Conservation (phyloP, 2,113 vertebrate species). For the Oncorhynchus kisutch region DNA sequence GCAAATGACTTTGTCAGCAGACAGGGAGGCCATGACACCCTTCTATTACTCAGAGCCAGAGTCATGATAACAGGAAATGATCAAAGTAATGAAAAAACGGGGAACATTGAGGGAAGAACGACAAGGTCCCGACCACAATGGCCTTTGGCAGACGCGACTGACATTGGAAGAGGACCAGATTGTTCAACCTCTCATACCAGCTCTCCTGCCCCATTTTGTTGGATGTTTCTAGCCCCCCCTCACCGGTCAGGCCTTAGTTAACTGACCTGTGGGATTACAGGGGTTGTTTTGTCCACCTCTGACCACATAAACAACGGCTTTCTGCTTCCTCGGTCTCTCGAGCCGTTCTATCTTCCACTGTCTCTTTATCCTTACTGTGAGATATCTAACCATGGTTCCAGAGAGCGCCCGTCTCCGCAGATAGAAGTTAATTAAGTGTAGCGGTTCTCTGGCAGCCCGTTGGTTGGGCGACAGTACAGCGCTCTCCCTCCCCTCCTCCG, state of each 20-base stretch:
- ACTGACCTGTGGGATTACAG: no score
- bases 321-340: not conserved
- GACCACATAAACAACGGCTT: not conserved
- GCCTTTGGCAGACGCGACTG: not conserved
- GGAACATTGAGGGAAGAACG: not conserved
- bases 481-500: not conserved
- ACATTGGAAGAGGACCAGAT: not conserved
- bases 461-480: not conserved
- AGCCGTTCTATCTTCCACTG: not conserved
- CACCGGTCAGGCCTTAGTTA: no score
- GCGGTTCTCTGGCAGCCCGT: slow-evolving; percentile 33
- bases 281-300: not conserved
- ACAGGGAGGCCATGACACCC: not conserved
- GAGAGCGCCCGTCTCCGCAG: slow-evolving; percentile 30
- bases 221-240: not conserved
- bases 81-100: not conserved
- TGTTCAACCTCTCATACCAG: not conserved
- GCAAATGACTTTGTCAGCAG: not conserved
- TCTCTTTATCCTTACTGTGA: not conserved
- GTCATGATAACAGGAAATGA: slow-evolving; percentile 26
- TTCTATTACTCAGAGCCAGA: not conserved
- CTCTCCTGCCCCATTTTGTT: not conserved
- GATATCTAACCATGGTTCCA: slow-evolving; percentile 30
- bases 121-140: not conserved
- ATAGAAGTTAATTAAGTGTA: slow-evolving; percentile 38